Base-by-base conservation (phyloP, 2,888 invertebrate species). In the Colostygia pectinataria region DNA sequence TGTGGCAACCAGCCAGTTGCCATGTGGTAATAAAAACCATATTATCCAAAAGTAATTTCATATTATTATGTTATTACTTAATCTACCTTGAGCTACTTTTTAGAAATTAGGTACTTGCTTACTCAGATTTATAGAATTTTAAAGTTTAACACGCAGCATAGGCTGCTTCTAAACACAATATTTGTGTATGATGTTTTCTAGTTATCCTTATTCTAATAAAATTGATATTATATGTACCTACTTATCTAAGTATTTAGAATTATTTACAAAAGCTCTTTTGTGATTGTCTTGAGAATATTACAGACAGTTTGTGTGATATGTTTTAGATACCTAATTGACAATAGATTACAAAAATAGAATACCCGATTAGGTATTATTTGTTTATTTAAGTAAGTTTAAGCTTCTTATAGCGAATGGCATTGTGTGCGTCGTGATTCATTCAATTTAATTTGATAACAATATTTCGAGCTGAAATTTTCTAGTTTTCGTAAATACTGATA, bases 281-380 rank as follows among this genome's bases (percentile, higher is more conserved):
- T 32, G 39, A 43, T 45, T 27, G 42, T 37, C 36, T 47, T 53
- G 31, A 47, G 31, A 39, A 44, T 36, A 24, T n/a, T 45, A 57
- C 46, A 55, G 38, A 56, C 56, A 55, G 53, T 55, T 57, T 42
- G 49, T 60, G 59, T 80, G 81, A 80, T 80, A 80, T 80, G 78
- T 80, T 63, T 53, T 58, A 54, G 50, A 34, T 64, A 71, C 49
- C 66, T 77, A 80, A 79, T 80, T 80, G 78, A 79, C 66, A 67
- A 64, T 55, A 57, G 24, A 53, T 62, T 61, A 75, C 62, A 78
- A 79, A 78, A 75, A 77, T 77, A 79, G 63, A 67, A 60, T 61
- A 60, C 52, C 57, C 49, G 52, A 50, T 42, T 18, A 56, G 56
- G 70, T 41, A 43, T 14, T 33, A 28, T 28, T 14, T 33, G 23